Evolutionary conservation across 2,113 vertebrate species (phyloP).

Genomic region (Empidonax traillii): DNA sequence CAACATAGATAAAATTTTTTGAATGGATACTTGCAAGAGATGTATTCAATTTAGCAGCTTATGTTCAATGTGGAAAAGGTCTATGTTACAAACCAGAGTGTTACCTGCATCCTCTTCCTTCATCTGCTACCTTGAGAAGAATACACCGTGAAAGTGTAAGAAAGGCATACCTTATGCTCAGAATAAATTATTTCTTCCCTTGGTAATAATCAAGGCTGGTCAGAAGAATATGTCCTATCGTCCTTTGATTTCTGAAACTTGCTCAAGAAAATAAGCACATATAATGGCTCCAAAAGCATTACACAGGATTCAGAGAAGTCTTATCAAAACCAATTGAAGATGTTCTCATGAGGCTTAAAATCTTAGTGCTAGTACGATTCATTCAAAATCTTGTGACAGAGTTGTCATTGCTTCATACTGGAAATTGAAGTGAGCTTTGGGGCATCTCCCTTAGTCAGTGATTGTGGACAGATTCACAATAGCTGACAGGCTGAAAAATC

Average conservation of each 20-base stretch:
- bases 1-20: neutral
- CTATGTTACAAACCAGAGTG: neutral
- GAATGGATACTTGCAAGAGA: neutral
- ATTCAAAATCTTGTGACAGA: neutral
- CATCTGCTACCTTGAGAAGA: neutral
- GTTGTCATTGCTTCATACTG: neutral
- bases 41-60: neutral
- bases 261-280: neutral
- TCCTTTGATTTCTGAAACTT: neutral
- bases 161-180: neutral
- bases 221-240: neutral
- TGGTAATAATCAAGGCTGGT: neutral
- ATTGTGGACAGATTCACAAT: neutral
- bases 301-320: neutral
- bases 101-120: neutral
- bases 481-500: constrained; percentile 3
- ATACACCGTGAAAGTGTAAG: neutral
- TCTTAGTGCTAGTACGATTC: neutral
- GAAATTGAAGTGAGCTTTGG: neutral
- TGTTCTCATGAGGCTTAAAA: neutral
- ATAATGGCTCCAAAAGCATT: neutral
- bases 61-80: neutral
- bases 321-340: neutral
- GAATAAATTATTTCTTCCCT: neutral
- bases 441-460: neutral